phyloP scores from a whole-genome alignment of 1,140 invertebrate genomes.

The Phthorimaea operculella region DNA sequence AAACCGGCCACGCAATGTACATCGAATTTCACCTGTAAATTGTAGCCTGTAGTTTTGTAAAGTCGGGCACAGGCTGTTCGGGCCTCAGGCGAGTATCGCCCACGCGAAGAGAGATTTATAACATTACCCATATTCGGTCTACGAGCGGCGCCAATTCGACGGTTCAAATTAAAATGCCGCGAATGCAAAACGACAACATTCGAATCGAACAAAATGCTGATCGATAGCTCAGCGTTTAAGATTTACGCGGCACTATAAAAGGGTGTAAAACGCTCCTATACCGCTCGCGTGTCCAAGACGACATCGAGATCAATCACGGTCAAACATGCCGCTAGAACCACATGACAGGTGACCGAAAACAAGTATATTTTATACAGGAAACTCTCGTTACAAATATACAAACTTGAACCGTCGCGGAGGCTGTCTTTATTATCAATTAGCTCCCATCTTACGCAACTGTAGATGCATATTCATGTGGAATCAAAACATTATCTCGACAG shows the following conservation, averaged over 20 bases:
- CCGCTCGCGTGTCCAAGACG: slow-evolving; percentile 14
- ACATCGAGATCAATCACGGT: slow-evolving; percentile 16
- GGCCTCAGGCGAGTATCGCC: slow-evolving; percentile 32
- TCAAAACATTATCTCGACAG: slow-evolving; percentile 6
- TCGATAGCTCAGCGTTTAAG: background rate
- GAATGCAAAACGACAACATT: slow-evolving; percentile 54
- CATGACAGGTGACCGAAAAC: background rate
- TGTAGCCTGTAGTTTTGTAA: too few species aligned
- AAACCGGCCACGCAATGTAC: too few species aligned
- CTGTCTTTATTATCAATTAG: slow-evolving; percentile 1
- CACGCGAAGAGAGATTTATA: slow-evolving; percentile 56
- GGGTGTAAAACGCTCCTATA: slow-evolving; percentile 23
- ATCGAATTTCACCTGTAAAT: too few species aligned
- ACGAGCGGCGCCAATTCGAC: slow-evolving; percentile 63
- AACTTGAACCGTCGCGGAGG: background rate
- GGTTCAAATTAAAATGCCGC: slow-evolving; percentile 60
- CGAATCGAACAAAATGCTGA: slow-evolving; percentile 4
- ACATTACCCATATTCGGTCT: slow-evolving; percentile 64
- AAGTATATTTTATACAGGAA: background rate
- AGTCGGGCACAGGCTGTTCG: slow-evolving; percentile 21
- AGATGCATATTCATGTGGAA: slow-evolving; percentile 3
- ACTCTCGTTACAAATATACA: background rate
- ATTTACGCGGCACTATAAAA: slow-evolving; percentile 39
- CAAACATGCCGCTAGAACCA: background rate
- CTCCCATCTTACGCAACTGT: slow-evolving; percentile 3